Evolutionary conservation across 2,113 vertebrate genomes (phyloP), one percentile per base, ranked within the genome.

Genomic region (Nothobranchius kuhntae): DNA sequence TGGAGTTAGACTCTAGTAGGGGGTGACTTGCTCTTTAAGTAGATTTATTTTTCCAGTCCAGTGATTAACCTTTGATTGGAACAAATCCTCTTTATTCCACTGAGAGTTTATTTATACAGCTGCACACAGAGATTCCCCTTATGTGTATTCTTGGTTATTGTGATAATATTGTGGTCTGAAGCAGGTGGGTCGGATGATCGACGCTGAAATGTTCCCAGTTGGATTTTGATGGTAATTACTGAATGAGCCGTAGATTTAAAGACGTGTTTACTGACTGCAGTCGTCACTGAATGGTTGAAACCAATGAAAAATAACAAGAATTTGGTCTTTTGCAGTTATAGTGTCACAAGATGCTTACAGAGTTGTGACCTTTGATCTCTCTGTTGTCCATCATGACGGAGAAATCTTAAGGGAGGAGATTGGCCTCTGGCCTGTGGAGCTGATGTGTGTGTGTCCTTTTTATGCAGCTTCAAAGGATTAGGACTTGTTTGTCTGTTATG

Each of bases 351-450:
- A 58, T 46, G 76, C 74, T 77, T 76, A 66, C 35, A 64, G 59
- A 68, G 60, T 36, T 1, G 2, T 9, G 56, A 85, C 80, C 82
- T 87, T 66, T 82, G 75, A 63, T 73, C 10, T 15, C 58, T 61
- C 52, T 30, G 53, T 75, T 48, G 15, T 77, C 58, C 57, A 21
- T 53, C 58, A 48, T 77, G 80, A 80, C 80, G 21, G 21, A 74
- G 55, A 44, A 52, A 7, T 65, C 78, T 60, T 48, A 58, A 47
- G 47, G 65, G 72, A 87, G 46, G 38, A 69, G 48, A 67, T 46
- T 82, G 78, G 65, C 86, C 84, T 68, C 71, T 71, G 68, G 59
- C 73, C 80, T 65, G 61, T 45, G 24, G 52, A 51, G 24, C 62
- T 46, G 59, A 73, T 61, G 52, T 78, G 83, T 75, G 66, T 62